Percentiles rank a stretch among this genome's conserved stretches.
These are phyloP conservation scores for Donacobius atricapilla DNA, from an alignment of 2,113 vertebrate genomes.

Conservation along the genomic window DNA sequence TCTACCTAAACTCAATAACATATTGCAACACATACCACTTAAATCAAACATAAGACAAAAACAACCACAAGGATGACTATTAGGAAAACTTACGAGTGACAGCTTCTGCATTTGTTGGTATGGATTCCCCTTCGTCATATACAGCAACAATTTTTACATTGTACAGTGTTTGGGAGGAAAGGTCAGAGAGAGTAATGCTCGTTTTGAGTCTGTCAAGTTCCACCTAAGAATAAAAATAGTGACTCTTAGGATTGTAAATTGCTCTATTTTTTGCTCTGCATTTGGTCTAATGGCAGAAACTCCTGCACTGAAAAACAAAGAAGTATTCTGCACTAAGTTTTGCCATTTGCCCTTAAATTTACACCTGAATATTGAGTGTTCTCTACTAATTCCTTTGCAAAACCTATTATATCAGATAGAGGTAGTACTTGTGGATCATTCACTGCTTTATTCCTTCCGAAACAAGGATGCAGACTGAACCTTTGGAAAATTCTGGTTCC, in stretches of 20 bases:
- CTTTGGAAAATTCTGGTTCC: neutral
- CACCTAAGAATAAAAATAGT: constrained; percentile 66
- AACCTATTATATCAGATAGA: neutral
- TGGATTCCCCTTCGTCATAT: constrained; percentile 81
- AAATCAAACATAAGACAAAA: neutral
- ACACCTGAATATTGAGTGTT: neutral
- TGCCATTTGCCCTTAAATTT: neutral
- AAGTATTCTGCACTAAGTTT: neutral
- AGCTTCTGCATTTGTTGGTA: constrained; percentile 71
- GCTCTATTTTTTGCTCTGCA: neutral
- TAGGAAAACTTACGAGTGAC: constrained; percentile 82
- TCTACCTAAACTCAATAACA: neutral
- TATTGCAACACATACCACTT: neutral
- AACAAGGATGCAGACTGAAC: neutral
- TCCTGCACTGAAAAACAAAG: neutral
- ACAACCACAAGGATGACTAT: neutral
- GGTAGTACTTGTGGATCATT: neutral
- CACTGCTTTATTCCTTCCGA: neutral
- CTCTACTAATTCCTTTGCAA: neutral
- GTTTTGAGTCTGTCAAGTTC: constrained; percentile 81
- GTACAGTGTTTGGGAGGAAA: constrained; percentile 87
- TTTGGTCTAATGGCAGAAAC: neutral
- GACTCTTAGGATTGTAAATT: neutral
- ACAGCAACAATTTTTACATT: constrained; percentile 83
- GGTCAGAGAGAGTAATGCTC: constrained; percentile 73